phyloP scores from a whole-genome alignment of 2,797 vertebrate genomes.

The Chrysocyon brachyurus region DNA sequence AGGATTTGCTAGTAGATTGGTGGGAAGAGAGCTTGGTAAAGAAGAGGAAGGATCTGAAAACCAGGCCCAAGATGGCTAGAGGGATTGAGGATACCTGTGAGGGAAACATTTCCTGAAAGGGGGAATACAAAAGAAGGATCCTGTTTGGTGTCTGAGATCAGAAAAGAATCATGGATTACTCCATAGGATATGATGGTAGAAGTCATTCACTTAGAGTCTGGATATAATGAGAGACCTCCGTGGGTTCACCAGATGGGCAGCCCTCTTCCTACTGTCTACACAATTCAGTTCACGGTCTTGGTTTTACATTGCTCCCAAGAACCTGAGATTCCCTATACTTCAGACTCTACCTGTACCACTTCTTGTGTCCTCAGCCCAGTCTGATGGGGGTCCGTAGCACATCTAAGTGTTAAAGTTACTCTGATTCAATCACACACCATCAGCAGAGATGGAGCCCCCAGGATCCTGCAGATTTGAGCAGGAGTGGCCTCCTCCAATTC shows the following conservation, averaged over 20 bases:
- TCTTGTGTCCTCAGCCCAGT: background rate
- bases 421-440: background rate
- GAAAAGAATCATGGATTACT: background rate
- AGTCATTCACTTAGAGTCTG: background rate
- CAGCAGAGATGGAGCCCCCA: background rate
- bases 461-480: background rate
- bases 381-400: background rate
- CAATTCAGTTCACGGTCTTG: background rate
- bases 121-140: background rate
- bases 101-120: background rate
- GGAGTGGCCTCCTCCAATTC: background rate
- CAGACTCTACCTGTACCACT: background rate
- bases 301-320: background rate
- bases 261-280: background rate
- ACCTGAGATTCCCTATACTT: background rate
- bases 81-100: rapidly evolving
- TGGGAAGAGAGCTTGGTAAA: background rate
- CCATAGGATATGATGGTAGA: background rate
- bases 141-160: background rate
- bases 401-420: background rate
- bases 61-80: background rate
- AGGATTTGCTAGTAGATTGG: background rate
- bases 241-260: background rate
- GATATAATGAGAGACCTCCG: background rate
- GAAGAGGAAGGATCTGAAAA: background rate